A percentile compares a stretch with the other conserved stretches of the same genome.
Conservation (phyloP, 1,140 invertebrate genomes). For the Cataglyphis hispanica region DNA sequence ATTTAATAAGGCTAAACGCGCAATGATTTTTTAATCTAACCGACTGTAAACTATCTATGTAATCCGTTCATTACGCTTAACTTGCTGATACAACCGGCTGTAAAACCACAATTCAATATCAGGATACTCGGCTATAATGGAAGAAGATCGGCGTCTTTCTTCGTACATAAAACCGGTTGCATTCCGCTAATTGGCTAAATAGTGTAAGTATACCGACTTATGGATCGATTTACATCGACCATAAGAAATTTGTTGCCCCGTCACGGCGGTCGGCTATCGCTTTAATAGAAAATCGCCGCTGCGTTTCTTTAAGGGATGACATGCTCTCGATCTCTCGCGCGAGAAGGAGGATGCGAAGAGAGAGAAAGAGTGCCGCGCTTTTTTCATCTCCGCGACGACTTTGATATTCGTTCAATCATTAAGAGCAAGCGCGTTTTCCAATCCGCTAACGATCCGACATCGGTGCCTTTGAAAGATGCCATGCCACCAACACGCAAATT, state of each 20-base stretch:
- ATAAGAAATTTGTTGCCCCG: slow-evolving; percentile 80
- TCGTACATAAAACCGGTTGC: slow-evolving; percentile 71
- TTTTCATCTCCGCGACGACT: slow-evolving; percentile 26
- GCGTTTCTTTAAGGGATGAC: neutral
- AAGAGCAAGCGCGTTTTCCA: slow-evolving; percentile 61
- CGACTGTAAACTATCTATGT: slow-evolving; percentile 6
- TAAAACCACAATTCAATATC: slow-evolving; percentile 36
- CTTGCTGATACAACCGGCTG: neutral
- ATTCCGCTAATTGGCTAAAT: slow-evolving; percentile 81
- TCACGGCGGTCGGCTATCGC: slow-evolving; percentile 61
- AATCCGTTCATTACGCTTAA: slow-evolving; percentile 1
- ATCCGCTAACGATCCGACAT: slow-evolving; percentile 65
- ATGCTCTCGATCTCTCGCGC: slow-evolving; percentile 9
- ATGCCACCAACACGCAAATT: slow-evolving; percentile 21
- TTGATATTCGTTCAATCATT: slow-evolving; percentile 69
- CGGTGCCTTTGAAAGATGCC: slow-evolving; percentile 67
- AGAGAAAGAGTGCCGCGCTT: neutral
- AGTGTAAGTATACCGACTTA: slow-evolving; percentile 79
- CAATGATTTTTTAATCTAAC: neutral
- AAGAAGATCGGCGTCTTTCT: slow-evolving; percentile 45
- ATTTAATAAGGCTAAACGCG: neutral
- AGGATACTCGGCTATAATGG: slow-evolving; percentile 34
- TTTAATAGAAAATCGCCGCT: slow-evolving; percentile 70
- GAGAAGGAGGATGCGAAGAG: too few relatives aligned
- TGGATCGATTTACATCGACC: slow-evolving; percentile 79